Base-by-base conservation (phyloP, 2,888 invertebrate species). In the Terebella lapidaria region DNA sequence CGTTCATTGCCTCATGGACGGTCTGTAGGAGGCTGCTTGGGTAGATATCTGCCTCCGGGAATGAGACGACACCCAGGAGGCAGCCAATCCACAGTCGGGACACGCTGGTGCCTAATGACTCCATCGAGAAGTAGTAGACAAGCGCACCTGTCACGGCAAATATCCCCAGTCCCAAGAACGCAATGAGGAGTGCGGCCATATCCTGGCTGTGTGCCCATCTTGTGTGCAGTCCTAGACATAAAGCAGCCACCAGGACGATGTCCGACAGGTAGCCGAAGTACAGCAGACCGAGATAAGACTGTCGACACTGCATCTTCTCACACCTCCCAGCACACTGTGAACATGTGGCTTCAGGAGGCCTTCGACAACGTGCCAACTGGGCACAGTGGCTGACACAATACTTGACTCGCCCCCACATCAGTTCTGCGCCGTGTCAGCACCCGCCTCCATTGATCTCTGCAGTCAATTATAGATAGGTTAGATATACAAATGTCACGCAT, bases 41-140 rank as follows among this genome's bases (percentile, higher is more conserved):
- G 35, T 70, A 69, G 24, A 70, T 65, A 10, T 64, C 52, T 18
- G 54, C 51, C 15, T 70, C 67, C 49, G 76, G 70, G 65, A 77
- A 77, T 2, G 72, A 68, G 1, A 78, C 62, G 18, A 78, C 71
- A 20, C 77, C 79, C 1, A 77, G 66, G 20, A 77, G 68, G 59
- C 74, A 72, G 2, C 79, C 78, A 5, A 76, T 65, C 77, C 78
- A 79, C 15, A 77, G 65, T 47, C 75, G 72, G 20, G 71, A 64
- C 35, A 78, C 45, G 1, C 72, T 66, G 27, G 63, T 67, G n/a
- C 77, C 77, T 4, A 76, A 56, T 3, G 64, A 53, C 20, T 71
- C 70, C 59, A 67, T 64, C 27, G 72, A 70, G 61, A 76, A 76
- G 62, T 77, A 77, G 60, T 74, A 75, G 56, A 71, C 71, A 18